phyloP scores from a whole-genome alignment of 2,888 invertebrate species.

The Boloria euphrosyne region DNA sequence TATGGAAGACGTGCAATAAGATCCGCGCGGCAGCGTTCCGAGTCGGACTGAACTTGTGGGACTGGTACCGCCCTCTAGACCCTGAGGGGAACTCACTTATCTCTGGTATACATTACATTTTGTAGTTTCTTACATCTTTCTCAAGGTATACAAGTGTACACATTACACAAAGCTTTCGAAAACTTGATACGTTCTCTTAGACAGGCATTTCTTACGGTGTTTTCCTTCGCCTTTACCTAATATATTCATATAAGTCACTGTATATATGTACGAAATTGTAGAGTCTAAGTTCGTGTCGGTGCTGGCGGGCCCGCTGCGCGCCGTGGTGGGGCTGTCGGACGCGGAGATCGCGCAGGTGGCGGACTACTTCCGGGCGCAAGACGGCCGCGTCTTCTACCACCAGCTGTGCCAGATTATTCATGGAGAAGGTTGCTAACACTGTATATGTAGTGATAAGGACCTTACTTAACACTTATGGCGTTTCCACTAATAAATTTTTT shows the following conservation, averaged over 20 bases:
- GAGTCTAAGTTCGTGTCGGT: slow-evolving; percentile 89
- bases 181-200: too few relatives aligned
- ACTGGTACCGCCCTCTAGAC: slow-evolving; percentile 87
- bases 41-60: slow-evolving; percentile 87
- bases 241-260: neutral
- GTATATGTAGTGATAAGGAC: too few relatives aligned
- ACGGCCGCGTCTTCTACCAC: slow-evolving; percentile 88
- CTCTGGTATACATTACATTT: slow-evolving; percentile 70
- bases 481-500: too few relatives aligned
- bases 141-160: too few relatives aligned
- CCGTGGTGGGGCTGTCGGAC: slow-evolving; percentile 86
- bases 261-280: slow-evolving; percentile 60
- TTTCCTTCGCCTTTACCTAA: too few relatives aligned
- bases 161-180: too few relatives aligned
- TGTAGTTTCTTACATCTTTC: slow-evolving; percentile 10
- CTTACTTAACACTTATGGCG: too few relatives aligned
- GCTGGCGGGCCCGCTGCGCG: slow-evolving; percentile 85
- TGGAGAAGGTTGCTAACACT: slow-evolving; percentile 78
- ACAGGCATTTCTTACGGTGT: too few relatives aligned
- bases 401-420: slow-evolving; percentile 89
- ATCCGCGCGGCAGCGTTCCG: slow-evolving; percentile 89
- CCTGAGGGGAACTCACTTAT: slow-evolving; percentile 85
- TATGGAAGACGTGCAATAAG: slow-evolving; percentile 91
- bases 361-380: slow-evolving; percentile 90
- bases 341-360: slow-evolving; percentile 88